A percentile compares a stretch with the other conserved stretches of the same genome.
phyloP scores from a whole-genome alignment of 2,888 invertebrate genomes.

The Petrolisthes manimaculis region DNA sequence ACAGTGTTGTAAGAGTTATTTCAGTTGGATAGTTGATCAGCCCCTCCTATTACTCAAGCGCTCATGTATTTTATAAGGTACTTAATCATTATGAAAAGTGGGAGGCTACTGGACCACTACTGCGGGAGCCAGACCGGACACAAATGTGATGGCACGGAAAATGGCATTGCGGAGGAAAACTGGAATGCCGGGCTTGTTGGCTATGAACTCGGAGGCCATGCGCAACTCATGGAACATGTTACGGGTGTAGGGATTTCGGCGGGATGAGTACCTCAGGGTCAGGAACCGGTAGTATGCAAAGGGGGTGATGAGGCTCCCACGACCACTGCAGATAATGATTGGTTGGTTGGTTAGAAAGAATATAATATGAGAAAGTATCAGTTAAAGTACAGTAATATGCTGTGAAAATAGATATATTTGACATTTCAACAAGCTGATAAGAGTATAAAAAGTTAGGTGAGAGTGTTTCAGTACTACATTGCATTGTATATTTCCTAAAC shows the following conservation, averaged over 20 bases:
- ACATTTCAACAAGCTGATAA: no score
- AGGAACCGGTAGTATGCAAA: conserved; percentile 98
- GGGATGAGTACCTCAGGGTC: conserved; percentile 89
- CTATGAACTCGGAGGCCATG: conserved; percentile 78
- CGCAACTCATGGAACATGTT: conserved; percentile 92
- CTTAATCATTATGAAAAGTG: not conserved
- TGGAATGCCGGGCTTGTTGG: conserved; percentile 80
- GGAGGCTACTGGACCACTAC: conserved; percentile 44
- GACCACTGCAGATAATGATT: conserved; percentile 78
- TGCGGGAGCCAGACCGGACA: conserved; percentile 82
- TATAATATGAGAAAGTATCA: no score
- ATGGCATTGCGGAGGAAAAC: conserved; percentile 76
- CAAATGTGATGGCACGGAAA: conserved; percentile 77
- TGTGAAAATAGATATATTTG: no score
- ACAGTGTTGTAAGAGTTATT: not conserved
- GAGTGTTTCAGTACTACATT: no score
- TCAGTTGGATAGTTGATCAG: not conserved
- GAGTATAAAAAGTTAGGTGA: no score
- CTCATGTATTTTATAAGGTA: not conserved
- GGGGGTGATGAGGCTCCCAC: conserved; percentile 89
- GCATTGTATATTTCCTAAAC: no score
- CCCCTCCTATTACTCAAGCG: not conserved
- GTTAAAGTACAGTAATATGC: no score
- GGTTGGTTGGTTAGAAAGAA: not conserved
- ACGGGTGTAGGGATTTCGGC: conserved; percentile 95